A percentile compares a stretch with the other conserved stretches of the same genome.
Evolutionary conservation across 2,888 invertebrate species (phyloP).

Genomic region (Drosophila pseudotalamancana): DNA sequence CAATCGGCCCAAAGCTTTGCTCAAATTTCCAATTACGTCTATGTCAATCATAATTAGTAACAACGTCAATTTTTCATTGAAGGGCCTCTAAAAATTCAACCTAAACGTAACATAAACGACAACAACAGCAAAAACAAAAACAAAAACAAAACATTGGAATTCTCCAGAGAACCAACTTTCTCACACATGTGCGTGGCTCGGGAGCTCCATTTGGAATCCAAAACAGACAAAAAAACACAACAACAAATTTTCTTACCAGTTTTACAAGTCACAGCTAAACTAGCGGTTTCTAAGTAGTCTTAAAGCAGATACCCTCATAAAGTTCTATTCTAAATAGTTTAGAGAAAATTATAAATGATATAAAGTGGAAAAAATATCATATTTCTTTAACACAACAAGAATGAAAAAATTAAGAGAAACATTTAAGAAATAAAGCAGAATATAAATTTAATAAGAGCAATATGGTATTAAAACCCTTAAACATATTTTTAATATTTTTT

Average conservation of each 20-base stretch:
- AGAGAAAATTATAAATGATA: no score
- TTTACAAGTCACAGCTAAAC: conserved; percentile 7
- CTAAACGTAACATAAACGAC: conserved; percentile 63
- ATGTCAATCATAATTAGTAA: conserved; percentile 83
- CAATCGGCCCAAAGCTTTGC: conserved; percentile 65
- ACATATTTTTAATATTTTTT: no score
- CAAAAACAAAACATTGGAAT: conserved; percentile 16
- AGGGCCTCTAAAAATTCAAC: conserved; percentile 61
- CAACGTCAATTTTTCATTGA: conserved; percentile 82
- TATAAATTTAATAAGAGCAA: no score
- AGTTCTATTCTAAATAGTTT: no score
- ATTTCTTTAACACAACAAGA: no score
- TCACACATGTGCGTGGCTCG: conserved; percentile 73
- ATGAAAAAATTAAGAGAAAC: no score
- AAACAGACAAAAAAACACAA: conserved; percentile 3
- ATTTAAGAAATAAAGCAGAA: no score
- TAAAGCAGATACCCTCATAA: conserved; percentile 22
- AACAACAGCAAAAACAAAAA: conserved; percentile 30
- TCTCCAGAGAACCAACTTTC: conserved; percentile 60
- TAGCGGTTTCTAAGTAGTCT: background rate
- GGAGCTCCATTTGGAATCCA: conserved; percentile 59
- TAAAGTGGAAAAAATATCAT: no score
- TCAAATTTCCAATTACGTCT: conserved; percentile 81
- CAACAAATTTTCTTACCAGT: conserved; percentile 38
- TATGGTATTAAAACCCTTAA: no score